phyloP scores from a whole-genome alignment of 2,797 vertebrate species.

The Emys orbicularis region DNA sequence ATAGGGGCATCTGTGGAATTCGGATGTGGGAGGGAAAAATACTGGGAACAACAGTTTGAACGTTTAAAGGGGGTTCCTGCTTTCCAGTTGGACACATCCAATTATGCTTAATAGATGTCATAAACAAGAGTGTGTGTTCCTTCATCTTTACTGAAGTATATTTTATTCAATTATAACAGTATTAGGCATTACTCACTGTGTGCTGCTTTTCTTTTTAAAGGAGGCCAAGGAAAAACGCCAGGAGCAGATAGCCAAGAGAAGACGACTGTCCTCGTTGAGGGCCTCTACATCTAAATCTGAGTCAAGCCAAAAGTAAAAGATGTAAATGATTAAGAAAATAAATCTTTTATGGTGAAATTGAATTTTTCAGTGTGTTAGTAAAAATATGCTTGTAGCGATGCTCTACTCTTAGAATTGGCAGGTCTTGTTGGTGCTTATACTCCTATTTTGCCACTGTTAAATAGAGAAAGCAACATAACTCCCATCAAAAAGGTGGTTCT shows the following conservation, averaged over 20 bases:
- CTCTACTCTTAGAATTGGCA: too few relatives aligned
- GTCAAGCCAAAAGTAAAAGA: slow-evolving; percentile 96
- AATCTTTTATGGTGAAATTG: slow-evolving; percentile 40
- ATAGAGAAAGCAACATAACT: background rate
- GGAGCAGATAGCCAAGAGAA: slow-evolving; percentile 98
- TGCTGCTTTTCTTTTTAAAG: slow-evolving; percentile 77
- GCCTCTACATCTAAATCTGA: slow-evolving; percentile 98
- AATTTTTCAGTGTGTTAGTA: background rate
- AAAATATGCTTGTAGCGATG: background rate
- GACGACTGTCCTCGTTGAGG: slow-evolving; percentile 96
- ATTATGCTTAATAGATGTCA: too few relatives aligned
- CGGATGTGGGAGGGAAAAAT: background rate
- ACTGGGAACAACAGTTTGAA: background rate
- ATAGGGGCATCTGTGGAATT: background rate
- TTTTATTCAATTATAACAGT: background rate
- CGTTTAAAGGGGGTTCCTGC: background rate
- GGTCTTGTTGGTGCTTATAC: too few relatives aligned
- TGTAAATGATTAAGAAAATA: slow-evolving; percentile 67
- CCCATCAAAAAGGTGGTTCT: background rate
- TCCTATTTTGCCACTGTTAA: background rate
- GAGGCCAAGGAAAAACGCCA: slow-evolving; percentile 99
- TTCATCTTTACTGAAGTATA: too few relatives aligned
- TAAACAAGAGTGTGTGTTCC: too few relatives aligned
- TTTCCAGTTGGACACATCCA: background rate
- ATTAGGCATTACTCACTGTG: accelerated